Conservation (phyloP, 2,888 invertebrate genomes). For the Mylabris sibirica region DNA sequence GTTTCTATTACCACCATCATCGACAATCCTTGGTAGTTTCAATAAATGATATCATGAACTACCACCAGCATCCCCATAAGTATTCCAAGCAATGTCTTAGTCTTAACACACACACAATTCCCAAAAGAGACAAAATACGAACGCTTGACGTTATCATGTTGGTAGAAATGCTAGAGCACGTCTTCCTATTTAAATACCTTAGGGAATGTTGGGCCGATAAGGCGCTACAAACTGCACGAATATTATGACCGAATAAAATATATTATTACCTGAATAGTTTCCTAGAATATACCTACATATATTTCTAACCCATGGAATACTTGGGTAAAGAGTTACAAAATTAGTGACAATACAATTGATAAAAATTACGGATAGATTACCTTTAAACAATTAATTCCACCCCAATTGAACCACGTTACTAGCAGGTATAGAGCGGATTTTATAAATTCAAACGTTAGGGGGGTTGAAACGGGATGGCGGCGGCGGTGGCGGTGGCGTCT, state of each 20-base stretch:
- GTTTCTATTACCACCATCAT: not conserved
- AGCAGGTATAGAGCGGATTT: not conserved
- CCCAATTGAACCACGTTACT: not conserved
- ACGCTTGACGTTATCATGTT: slow-evolving; percentile 59
- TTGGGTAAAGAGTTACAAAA: slow-evolving; percentile 39
- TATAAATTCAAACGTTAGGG: not conserved
- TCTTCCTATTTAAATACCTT: slow-evolving; percentile 59
- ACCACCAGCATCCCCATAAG: not conserved
- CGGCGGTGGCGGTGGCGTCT: not conserved
- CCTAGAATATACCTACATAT: slow-evolving; percentile 54
- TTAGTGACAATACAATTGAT: slow-evolving; percentile 40
- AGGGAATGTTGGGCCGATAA: slow-evolving; percentile 57
- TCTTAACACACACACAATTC: slow-evolving; percentile 8
- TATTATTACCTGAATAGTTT: slow-evolving; percentile 57
- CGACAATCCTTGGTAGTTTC: not conserved
- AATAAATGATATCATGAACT: not conserved
- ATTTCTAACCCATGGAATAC: slow-evolving; percentile 52
- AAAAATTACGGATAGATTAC: slow-evolving; percentile 24
- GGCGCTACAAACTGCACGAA: slow-evolving; percentile 54
- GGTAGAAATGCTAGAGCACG: slow-evolving; percentile 57
- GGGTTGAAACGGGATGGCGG: not conserved
- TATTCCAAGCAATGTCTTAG: not conserved
- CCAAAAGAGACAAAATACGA: slow-evolving; percentile 55
- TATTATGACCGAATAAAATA: slow-evolving; percentile 56
- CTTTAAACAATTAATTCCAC: not conserved